phyloP scores from a whole-genome alignment of 2,888 invertebrate genomes.

The Platycheirus albimanus region DNA sequence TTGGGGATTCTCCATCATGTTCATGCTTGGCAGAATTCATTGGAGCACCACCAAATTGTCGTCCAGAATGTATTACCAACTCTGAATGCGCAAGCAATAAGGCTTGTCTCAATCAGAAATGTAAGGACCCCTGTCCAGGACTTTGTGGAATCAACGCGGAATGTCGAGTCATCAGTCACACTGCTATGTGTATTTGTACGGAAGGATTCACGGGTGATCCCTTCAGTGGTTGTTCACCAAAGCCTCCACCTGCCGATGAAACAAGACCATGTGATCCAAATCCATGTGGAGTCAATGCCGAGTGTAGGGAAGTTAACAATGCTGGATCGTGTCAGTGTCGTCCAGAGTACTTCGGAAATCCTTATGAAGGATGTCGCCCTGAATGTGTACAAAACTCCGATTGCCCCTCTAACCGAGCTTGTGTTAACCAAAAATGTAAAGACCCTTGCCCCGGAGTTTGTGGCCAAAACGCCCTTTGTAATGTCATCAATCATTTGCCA shows the following conservation, averaged over 20 bases:
- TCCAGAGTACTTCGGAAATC: conserved; percentile 86
- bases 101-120: conserved; percentile 89
- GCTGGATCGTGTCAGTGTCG: conserved; percentile 88
- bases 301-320: conserved; percentile 87
- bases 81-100: conserved; percentile 87
- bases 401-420: conserved; percentile 88
- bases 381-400: conserved; percentile 91
- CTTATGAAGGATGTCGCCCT: conserved; percentile 89
- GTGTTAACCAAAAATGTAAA: conserved; percentile 88
- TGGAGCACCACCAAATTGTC: conserved; percentile 87
- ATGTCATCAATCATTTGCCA: conserved; percentile 88
- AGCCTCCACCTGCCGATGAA: conserved; percentile 78
- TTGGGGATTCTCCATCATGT: conserved; percentile 84
- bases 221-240: conserved; percentile 84
- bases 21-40: conserved; percentile 87
- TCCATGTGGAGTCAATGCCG: conserved; percentile 87
- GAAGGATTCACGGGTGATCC: conserved; percentile 88
- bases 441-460: conserved; percentile 92
- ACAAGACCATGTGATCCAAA: conserved; percentile 85
- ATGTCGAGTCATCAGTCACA: conserved; percentile 85
- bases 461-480: conserved; percentile 88
- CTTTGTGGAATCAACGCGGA: conserved; percentile 85
- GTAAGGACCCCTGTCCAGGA: conserved; percentile 88
- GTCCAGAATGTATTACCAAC: conserved; percentile 88
- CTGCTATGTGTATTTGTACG: conserved; percentile 84